A percentile compares a stretch with the other conserved stretches of the same genome.
Conservation (phyloP, 2,888 invertebrate species). For the Blastobasis adustella region DNA sequence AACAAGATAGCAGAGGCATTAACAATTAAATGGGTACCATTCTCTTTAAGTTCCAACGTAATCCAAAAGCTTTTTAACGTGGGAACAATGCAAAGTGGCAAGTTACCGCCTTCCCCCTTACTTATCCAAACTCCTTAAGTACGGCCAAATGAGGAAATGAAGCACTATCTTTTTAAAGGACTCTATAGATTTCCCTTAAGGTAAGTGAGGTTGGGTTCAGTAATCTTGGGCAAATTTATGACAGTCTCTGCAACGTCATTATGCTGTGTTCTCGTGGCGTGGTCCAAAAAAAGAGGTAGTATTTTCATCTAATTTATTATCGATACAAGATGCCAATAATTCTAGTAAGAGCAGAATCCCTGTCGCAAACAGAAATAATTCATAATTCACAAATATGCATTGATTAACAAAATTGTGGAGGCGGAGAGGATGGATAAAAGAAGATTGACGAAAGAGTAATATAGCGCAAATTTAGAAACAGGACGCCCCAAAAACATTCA, state of each 20-base stretch:
- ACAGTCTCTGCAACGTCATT: background rate
- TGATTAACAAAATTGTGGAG: no score
- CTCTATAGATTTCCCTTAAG: background rate
- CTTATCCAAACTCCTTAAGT: slow-evolving; percentile 1
- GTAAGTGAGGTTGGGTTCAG: background rate
- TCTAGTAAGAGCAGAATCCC: no score
- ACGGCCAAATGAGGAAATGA: background rate
- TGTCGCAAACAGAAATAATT: no score
- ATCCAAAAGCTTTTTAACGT: slow-evolving; percentile 47
- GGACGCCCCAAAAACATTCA: no score
- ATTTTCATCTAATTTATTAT: background rate
- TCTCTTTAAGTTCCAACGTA: slow-evolving; percentile 52
- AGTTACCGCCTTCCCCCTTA: slow-evolving; percentile 27
- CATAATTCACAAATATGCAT: no score
- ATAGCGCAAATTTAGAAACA: no score
- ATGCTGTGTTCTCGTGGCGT: background rate
- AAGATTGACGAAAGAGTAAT: no score
- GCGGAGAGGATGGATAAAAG: no score
- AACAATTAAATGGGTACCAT: slow-evolving; percentile 42
- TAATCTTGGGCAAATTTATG: background rate
- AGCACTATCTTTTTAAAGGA: background rate
- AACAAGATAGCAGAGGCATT: slow-evolving; percentile 15
- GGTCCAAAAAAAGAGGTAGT: background rate
- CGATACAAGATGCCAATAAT: no score
- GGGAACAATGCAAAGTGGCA: slow-evolving; percentile 44